Base-by-base conservation (phyloP, 2,113 vertebrate species). In the Malurus melanocephalus region DNA sequence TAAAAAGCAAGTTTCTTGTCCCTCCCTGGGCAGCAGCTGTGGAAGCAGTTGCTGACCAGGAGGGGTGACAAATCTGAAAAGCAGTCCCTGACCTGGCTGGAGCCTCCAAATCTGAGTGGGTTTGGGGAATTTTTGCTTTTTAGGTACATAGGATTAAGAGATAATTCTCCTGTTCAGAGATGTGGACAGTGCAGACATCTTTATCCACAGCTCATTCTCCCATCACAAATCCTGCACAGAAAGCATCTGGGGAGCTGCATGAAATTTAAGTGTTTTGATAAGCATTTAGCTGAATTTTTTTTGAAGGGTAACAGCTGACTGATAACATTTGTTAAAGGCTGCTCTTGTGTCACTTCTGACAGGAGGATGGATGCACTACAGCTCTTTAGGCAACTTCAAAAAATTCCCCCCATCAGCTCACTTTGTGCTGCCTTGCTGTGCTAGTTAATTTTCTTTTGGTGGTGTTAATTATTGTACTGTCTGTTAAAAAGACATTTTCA, bases 401-500 rank as follows among this genome's bases (percentile, higher is more conserved):
- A 93, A 68, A 28, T 35, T 75, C 59, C 46, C 20, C 55, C 35
- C 13, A 6, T 85, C 66, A 90, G 77, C 56, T 93, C 28, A 72
- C 75, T 90, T 81, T 49, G 40, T 89, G 43, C 67, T 84, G 87
- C 19, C 28, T 84, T 60, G 33, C 43, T 94, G 66, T 28, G 88
- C 46, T 19, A 33, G 42, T 62, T 80, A 38, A 78, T 20, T 89
- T 85, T 84, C 79, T 52, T 60, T 83, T 45, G 19, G 42, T 92
- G 14, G 60, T 84, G 80, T 68, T 91, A 94, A 95, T 94, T 92
- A 86, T 60, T 81, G 28, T 52, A 89, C 86, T 89, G 74, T 43
- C 66, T 84, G 62, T 90, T 90, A 68, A 81, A 78, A 46, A 90
- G 94, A 49, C 69, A 86, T 73, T 93, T 93, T 74, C 80, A 46